phyloP scores from a whole-genome alignment of 2,888 invertebrate genomes.

The Agrypnus murinus region DNA sequence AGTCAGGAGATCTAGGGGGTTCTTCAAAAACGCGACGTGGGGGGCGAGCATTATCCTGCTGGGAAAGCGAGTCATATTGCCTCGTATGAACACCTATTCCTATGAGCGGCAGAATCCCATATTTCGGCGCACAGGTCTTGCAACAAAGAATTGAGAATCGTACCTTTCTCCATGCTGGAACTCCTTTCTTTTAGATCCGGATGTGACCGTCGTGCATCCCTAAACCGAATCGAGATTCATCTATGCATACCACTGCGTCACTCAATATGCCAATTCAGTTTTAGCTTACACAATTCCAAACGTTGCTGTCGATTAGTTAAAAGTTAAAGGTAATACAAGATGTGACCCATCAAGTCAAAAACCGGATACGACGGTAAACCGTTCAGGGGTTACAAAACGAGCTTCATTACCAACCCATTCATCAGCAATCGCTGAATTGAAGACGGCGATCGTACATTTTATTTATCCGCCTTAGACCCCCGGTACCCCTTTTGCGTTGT shows the following conservation, averaged over 20 bases:
- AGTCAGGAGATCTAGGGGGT: too few relatives aligned
- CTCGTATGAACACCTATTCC: slow-evolving; percentile 1
- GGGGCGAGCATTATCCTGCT: too few relatives aligned
- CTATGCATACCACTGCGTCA: neutral
- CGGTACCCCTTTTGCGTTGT: neutral
- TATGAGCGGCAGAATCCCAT: slow-evolving; percentile 6
- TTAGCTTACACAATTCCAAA: too few relatives aligned
- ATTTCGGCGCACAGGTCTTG: slow-evolving; percentile 7
- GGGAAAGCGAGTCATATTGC: neutral
- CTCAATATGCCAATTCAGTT: too few relatives aligned
- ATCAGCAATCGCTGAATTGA: slow-evolving; percentile 5
- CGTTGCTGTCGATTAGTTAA: too few relatives aligned
- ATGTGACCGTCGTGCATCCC: slow-evolving; percentile 15
- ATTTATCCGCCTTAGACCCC: neutral
- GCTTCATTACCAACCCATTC: neutral
- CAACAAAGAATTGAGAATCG: slow-evolving; percentile 9
- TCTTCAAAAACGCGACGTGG: too few relatives aligned
- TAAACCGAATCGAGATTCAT: slow-evolving; percentile 9
- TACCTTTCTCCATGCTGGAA: neutral
- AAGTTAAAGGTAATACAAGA: neutral
- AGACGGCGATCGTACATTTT: too few relatives aligned
- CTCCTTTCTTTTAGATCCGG: neutral
- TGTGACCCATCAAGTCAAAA: neutral
- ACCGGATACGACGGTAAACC: slow-evolving; percentile 3
- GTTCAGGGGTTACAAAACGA: slow-evolving; percentile 12